Conservation (phyloP, 2,888 invertebrate genomes). For the Reticulitermes lucifugus region DNA sequence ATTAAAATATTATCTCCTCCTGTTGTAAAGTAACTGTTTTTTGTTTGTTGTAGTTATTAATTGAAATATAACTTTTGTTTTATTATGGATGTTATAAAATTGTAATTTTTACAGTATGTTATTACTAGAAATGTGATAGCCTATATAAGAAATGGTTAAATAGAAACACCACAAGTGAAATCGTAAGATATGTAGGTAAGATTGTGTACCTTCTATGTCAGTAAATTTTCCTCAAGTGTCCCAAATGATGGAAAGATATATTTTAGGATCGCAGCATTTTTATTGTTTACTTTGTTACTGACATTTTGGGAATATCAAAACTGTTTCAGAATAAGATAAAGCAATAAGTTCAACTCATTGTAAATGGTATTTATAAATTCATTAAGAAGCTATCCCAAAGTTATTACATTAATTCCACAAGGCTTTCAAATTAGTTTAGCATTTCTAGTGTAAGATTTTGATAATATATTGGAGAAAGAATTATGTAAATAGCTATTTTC, state of each 20-base stretch:
- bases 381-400: background rate
- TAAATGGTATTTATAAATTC: background rate
- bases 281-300: background rate
- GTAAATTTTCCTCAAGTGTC: background rate
- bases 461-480: constrained; percentile 27
- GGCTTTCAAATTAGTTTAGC: background rate
- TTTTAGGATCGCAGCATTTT: background rate
- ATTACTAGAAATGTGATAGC: constrained; percentile 32
- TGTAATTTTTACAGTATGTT: constrained; percentile 35
- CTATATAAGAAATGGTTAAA: background rate
- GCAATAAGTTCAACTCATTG: background rate
- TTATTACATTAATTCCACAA: background rate
- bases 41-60: constrained; percentile 19
- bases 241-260: background rate
- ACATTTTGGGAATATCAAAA: background rate
- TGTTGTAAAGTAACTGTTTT: constrained; percentile 1
- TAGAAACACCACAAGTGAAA: background rate
- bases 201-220: background rate
- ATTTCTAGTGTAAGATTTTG: constrained; percentile 27
- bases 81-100: constrained; percentile 10
- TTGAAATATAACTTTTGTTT: constrained; percentile 26
- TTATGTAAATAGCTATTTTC: constrained; percentile 45
- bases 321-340: background rate
- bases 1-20: background rate
- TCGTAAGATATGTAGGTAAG: background rate